Conservation (phyloP, 2,113 vertebrate species). For the Pavo muticus region DNA sequence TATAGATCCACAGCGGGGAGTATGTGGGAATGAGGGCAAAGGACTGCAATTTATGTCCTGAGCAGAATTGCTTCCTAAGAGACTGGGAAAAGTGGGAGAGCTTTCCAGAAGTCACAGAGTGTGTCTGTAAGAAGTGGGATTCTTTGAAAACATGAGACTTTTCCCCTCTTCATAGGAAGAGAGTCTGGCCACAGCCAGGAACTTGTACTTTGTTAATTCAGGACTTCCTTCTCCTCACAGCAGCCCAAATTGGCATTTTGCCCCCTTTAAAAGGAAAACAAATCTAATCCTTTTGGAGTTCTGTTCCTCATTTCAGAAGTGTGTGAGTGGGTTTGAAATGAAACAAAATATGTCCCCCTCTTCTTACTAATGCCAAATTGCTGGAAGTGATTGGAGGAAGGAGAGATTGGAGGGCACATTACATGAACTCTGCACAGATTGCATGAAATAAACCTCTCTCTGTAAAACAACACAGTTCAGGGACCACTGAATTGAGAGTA, state of each 20-base stretch:
- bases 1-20: too few species aligned
- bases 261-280: constrained; percentile 54
- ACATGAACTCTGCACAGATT: background rate
- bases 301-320: constrained; percentile 56
- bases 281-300: constrained; percentile 54
- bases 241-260: constrained; percentile 44
- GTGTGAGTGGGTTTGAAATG: constrained; percentile 56
- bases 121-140: background rate
- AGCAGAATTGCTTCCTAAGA: background rate
- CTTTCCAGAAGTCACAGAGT: background rate
- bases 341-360: constrained; percentile 58
- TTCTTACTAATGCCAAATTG: constrained; percentile 25
- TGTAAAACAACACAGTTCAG: background rate
- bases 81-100: background rate
- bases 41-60: background rate
- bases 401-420: background rate
- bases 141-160: background rate
- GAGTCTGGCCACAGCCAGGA: background rate
- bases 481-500: background rate
- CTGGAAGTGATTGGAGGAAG: constrained; percentile 28
- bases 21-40: background rate
- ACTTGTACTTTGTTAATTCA: constrained; percentile 35
- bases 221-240: constrained; percentile 42
- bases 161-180: background rate
- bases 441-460: background rate